Conservation (phyloP, 2,113 vertebrate species). For the Spheniscus mendiculus region DNA sequence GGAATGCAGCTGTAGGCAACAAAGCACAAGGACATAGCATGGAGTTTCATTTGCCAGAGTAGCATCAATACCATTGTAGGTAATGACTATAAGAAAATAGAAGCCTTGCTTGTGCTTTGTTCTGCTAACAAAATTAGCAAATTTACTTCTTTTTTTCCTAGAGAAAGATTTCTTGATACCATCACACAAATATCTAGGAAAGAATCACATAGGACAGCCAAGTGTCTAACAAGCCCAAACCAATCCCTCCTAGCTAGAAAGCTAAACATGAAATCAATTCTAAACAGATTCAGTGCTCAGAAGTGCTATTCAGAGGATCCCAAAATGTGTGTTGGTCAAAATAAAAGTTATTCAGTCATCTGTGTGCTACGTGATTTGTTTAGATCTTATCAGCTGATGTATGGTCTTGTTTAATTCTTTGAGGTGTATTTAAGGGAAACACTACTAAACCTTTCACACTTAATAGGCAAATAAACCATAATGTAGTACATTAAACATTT, state of each 20-base stretch:
- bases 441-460: neutral
- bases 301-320: neutral
- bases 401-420: neutral
- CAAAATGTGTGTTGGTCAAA: neutral
- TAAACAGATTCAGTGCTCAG: neutral
- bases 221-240: neutral
- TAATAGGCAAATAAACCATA: neutral
- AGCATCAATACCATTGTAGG: neutral
- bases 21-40: too few species aligned
- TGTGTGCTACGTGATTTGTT: neutral
- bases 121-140: neutral
- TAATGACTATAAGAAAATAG: neutral
- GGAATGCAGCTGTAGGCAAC: neutral
- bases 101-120: neutral
- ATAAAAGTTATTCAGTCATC: neutral
- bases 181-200: neutral
- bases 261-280: neutral
- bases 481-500: neutral
- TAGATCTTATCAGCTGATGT: neutral
- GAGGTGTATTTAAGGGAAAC: neutral
- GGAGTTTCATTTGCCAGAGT: neutral
- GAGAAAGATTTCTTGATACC: neutral
- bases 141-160: neutral
- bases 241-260: neutral
- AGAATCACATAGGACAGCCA: neutral